phyloP scores from a whole-genome alignment of 2,888 invertebrate species.

The Ametastegia equiseti region DNA sequence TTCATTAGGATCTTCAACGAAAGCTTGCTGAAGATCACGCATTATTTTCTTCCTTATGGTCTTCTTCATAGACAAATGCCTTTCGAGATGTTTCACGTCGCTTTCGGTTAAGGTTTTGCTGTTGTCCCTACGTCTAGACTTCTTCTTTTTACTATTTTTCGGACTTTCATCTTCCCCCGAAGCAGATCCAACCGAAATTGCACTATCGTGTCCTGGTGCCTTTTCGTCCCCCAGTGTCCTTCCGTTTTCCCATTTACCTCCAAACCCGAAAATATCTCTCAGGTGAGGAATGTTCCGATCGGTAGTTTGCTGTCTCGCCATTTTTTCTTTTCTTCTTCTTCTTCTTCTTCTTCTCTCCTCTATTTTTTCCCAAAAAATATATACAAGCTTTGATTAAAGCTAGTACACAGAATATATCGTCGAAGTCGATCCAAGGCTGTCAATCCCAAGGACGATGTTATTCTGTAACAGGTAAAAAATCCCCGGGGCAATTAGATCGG shows the following conservation, averaged over 20 bases:
- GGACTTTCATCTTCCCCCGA: slow-evolving; percentile 74
- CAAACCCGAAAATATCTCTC: slow-evolving; percentile 85
- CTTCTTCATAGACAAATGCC: slow-evolving; percentile 92
- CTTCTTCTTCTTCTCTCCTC: background rate
- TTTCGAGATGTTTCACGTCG: slow-evolving; percentile 86
- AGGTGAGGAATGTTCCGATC: slow-evolving; percentile 88
- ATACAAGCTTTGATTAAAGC: background rate
- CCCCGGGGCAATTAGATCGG: background rate
- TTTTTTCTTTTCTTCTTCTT: slow-evolving; percentile 51
- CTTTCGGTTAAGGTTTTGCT: slow-evolving; percentile 82
- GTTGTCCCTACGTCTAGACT: slow-evolving; percentile 83
- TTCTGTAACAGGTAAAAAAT: slow-evolving; percentile 29
- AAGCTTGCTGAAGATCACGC: slow-evolving; percentile 88
- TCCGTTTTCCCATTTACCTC: slow-evolving; percentile 74
- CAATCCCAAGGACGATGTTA: slow-evolving; percentile 26
- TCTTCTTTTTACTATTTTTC: slow-evolving; percentile 80
- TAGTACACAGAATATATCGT: no score
- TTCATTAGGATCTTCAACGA: slow-evolving; percentile 85
- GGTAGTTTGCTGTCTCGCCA: slow-evolving; percentile 78
- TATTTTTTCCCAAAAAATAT: slow-evolving; percentile 35
- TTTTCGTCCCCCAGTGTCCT: slow-evolving; percentile 70
- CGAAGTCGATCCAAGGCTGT: slow-evolving; percentile 22
- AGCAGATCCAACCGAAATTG: slow-evolving; percentile 74
- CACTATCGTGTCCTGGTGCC: slow-evolving; percentile 73
- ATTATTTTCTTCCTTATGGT: slow-evolving; percentile 91